These are phyloP conservation scores for Cyrtodaria siliqua DNA, from an alignment of 2,888 invertebrate genomes.

Conservation along the genomic window DNA sequence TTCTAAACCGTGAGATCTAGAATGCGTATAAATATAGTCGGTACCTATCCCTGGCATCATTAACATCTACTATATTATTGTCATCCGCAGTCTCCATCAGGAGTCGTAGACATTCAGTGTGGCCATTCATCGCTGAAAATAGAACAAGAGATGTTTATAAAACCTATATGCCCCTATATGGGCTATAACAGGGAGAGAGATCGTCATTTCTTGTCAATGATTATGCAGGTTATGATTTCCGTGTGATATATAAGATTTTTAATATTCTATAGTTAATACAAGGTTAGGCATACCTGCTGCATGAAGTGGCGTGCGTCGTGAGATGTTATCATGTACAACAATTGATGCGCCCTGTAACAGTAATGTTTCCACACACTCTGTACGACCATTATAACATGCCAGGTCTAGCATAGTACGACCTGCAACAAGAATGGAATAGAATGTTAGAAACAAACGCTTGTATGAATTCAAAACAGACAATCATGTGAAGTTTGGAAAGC, in stretches of 20 bases:
- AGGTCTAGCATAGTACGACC: slow-evolving; percentile 88
- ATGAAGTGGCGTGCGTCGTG: slow-evolving; percentile 88
- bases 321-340: slow-evolving; percentile 86
- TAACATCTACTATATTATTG: slow-evolving; percentile 83
- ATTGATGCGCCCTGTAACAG: slow-evolving; percentile 88
- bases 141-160: no score
- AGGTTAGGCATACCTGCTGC: slow-evolving; percentile 87
- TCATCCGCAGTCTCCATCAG: slow-evolving; percentile 86
- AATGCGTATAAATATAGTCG: no score
- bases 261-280: no score
- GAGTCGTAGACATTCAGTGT: slow-evolving; percentile 87
- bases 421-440: slow-evolving; percentile 29
- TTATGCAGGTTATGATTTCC: no score
- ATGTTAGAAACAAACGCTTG: background rate
- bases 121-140: slow-evolving; percentile 87
- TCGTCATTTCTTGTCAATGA: no score
- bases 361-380: slow-evolving; percentile 88
- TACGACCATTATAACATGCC: slow-evolving; percentile 88
- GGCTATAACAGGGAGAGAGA: no score
- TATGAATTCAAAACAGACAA: background rate
- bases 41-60: slow-evolving; percentile 84
- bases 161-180: no score
- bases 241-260: no score
- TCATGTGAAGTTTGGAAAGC: no score
- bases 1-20: no score